A percentile compares a stretch with the other conserved stretches of the same genome.
Conservation (phyloP, 1,140 invertebrate species). For the Trichonephila clavata region DNA sequence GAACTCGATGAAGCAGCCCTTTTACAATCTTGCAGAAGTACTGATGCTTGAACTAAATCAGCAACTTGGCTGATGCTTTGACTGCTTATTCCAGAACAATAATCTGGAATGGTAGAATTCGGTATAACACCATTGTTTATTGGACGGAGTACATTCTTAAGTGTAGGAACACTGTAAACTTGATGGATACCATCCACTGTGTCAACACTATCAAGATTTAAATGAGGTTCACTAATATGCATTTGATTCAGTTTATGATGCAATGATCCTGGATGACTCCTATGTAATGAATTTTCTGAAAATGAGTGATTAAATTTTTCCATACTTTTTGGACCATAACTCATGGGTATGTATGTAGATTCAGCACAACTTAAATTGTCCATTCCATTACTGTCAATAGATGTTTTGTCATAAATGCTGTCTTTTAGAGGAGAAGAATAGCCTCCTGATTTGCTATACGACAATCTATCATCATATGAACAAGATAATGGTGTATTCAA, state of each 20-base stretch:
- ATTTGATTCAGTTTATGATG: slow-evolving; percentile 40
- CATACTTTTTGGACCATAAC: background rate
- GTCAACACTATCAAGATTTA: slow-evolving; percentile 38
- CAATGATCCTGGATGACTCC: slow-evolving; percentile 20
- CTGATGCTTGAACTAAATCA: slow-evolving; percentile 57
- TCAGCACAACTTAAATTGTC: slow-evolving; percentile 19
- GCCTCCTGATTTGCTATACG: slow-evolving; percentile 8
- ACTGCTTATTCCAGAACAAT: background rate
- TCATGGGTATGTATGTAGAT: background rate
- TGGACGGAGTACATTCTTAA: slow-evolving; percentile 38
- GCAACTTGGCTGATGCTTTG: slow-evolving; percentile 63
- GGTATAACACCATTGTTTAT: background rate
- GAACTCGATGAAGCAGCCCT: slow-evolving; percentile 52
- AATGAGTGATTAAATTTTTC: slow-evolving; percentile 42
- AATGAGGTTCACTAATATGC: slow-evolving; percentile 65
- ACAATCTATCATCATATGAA: slow-evolving; percentile 68
- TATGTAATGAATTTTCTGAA: slow-evolving; percentile 71
- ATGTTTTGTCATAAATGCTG: slow-evolving; percentile 25
- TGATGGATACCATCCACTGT: slow-evolving; percentile 23
- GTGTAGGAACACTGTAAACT: slow-evolving; percentile 56
- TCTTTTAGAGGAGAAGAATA: slow-evolving; percentile 29
- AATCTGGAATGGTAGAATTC: background rate
- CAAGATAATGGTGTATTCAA: slow-evolving; percentile 44
- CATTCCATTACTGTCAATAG: slow-evolving; percentile 34
- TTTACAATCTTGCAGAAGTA: slow-evolving; percentile 67